Conservation (phyloP, 2,113 vertebrate species). For the Ariopsis seemanni region DNA sequence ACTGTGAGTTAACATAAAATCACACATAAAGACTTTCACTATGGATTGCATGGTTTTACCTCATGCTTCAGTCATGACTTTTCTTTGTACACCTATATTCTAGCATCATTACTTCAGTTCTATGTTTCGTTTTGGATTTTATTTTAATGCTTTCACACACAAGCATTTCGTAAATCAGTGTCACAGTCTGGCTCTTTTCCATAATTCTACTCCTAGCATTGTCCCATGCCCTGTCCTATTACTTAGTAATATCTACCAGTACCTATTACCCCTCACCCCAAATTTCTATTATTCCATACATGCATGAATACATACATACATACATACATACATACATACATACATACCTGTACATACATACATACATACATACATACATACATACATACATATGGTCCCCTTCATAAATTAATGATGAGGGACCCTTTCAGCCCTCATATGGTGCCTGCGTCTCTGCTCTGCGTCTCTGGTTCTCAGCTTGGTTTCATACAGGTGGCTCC, state of each 20-base stretch:
- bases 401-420: no score
- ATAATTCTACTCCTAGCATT: neutral
- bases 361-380: no score
- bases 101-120: neutral
- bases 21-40: neutral
- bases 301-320: no score
- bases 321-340: no score
- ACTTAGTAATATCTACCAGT: neutral
- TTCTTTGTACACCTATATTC: neutral
- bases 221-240: neutral
- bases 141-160: neutral
- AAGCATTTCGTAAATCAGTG: neutral
- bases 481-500: no score
- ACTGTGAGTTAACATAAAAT: neutral
- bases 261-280: neutral
- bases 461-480: no score
- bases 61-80: neutral
- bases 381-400: no score
- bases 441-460: no score
- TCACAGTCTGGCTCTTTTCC: neutral
- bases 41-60: neutral
- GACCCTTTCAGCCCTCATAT: no score
- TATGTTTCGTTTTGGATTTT: neutral
- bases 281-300: neutral
- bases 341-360: no score